phyloP scores from a whole-genome alignment of 2,888 invertebrate species.

The Patella pellucida region DNA sequence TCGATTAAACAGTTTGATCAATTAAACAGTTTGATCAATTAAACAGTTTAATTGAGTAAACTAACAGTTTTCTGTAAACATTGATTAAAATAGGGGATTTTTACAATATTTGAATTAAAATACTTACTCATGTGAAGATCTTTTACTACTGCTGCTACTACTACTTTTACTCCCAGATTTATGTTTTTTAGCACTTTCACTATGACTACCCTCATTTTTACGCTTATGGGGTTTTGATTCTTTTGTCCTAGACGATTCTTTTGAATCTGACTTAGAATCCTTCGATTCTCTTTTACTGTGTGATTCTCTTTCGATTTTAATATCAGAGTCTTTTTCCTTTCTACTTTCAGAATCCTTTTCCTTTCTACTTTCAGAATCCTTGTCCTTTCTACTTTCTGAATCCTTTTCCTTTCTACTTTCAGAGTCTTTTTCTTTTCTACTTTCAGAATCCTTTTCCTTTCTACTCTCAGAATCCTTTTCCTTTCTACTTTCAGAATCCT shows the following conservation, averaged over 20 bases:
- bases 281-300: neutral
- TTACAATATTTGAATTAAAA: no score
- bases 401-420: neutral
- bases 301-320: no score
- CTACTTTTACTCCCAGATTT: slow-evolving; percentile 1
- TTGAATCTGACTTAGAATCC: neutral
- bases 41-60: no score
- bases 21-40: no score
- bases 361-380: neutral
- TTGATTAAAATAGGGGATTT: no score
- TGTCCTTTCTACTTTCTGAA: neutral
- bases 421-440: neutral
- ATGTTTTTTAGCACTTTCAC: slow-evolving; percentile 21
- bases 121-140: no score
- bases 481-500: neutral
- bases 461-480: neutral
- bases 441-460: neutral
- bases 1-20: no score
- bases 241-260: neutral
- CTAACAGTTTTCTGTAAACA: no score
- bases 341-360: neutral
- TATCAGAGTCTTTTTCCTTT: neutral
- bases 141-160: neutral
- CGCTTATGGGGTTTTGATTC: slow-evolving; percentile 18
- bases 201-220: slow-evolving; percentile 18